Base-by-base conservation (phyloP, 2,888 invertebrate species). In the Tridacna gigas region DNA sequence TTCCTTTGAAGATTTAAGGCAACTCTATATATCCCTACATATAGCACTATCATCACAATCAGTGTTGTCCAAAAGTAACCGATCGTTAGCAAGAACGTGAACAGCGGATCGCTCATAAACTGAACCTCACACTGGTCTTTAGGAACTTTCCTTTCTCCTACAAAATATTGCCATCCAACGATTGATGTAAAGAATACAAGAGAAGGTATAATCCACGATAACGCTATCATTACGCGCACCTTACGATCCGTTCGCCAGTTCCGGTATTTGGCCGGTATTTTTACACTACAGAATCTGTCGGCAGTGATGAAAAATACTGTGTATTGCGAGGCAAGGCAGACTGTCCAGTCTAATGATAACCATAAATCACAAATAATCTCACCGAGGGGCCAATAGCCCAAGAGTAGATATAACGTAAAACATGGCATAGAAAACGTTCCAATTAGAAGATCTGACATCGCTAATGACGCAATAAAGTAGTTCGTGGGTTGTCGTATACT, bases 361-460 rank as follows among this genome's bases (percentile, higher is more conserved):
- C 99, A 99, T 78, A 99, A 96, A 95, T 99, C 99, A 95, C 99
- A 99, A 12, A 99, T 96, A 83, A 99, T 96, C 45, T 98, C 98
- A 20, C 99, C 99, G 88, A 99, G 96, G 94, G 98, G 97, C 99
- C 99, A 99, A 94, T 97, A 97, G 77, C 98, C 98, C 96, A 98
- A 97, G 89, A 99, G 96, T 78, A 99, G 97, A 96, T 99, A 99
- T 89, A 99, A 97, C 45, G 99, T 99, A 95, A 98, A 99, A 95
- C 99, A 99, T 78, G 99, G 99, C 97, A 99, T 98, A 47, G 99
- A 99, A 84, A 99, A 97, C 74, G 98, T 97, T 93, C 99, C 99
- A 95, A 99, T 99, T 85, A 99, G 96, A 96, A 99, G 97, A 95
- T 99, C 99, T 13, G 98, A 98, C 80, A 99, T 98, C 71, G 99